Conservation (phyloP, 1,140 invertebrate genomes). For the Drosophila sp. region DNA sequence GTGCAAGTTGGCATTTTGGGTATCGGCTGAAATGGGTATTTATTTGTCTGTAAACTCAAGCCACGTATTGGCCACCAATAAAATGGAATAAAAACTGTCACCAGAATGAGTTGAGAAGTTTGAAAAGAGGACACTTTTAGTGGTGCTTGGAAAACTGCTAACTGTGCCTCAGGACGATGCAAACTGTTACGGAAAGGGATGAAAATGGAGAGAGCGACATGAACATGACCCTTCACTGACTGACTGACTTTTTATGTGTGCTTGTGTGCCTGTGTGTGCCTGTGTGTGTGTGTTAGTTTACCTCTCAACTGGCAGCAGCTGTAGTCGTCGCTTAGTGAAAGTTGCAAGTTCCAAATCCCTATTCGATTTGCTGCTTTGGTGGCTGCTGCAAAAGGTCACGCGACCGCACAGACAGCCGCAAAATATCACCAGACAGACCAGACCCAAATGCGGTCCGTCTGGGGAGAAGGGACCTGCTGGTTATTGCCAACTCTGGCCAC, state of each 20-base stretch:
- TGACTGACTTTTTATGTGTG: neutral
- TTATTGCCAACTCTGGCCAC: conserved; percentile 25
- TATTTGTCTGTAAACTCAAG: conserved; percentile 1
- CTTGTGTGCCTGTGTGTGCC: neutral
- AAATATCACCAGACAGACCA: conserved; percentile 58
- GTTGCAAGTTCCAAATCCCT: conserved; percentile 27
- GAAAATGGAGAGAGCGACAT: neutral
- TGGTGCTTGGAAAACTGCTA: conserved; percentile 5
- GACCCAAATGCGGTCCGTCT: conserved; percentile 37
- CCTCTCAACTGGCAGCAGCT: conserved; percentile 1
- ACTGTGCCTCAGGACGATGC: conserved; percentile 11
- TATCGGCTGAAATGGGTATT: neutral
- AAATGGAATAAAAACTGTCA: conserved; percentile 41
- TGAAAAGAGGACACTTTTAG: conserved; percentile 22
- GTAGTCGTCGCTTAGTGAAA: conserved; percentile 28
- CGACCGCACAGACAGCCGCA: conserved; percentile 59
- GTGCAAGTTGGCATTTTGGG: neutral
- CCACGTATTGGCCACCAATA: conserved; percentile 15
- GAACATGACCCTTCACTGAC: conserved; percentile 4
- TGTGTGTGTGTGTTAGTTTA: conserved; percentile 14
- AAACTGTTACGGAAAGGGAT: neutral
- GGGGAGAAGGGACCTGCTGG: conserved; percentile 10
- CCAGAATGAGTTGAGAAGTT: conserved; percentile 39
- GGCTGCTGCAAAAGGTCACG: conserved; percentile 61
- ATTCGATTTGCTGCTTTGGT: conserved; percentile 32